Base-by-base conservation (phyloP, 1,140 invertebrate species). In the Cyclargus thomasi region DNA sequence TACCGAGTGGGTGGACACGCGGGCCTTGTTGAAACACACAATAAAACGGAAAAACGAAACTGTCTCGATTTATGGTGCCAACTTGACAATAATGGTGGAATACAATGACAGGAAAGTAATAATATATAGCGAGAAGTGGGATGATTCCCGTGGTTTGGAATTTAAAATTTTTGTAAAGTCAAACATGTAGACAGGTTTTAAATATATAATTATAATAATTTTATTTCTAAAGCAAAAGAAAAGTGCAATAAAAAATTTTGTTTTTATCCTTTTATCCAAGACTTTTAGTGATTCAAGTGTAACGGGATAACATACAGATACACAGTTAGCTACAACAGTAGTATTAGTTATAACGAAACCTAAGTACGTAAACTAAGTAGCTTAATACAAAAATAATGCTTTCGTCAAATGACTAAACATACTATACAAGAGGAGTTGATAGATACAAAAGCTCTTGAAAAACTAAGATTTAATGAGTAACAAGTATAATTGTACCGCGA, bases 1-100 rank as follows among this genome's bases (percentile, higher is more conserved):
- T 74, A 80, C 72, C 65, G 73, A 75, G 84, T 85, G 78, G 83
- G 84, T 75, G 82, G 77, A 69, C 68, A 70, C 65, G 72, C 67
- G 72, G 70, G 67, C 68, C 55, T 72, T 76, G 80, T 82, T 78
- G 77, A 80, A 85, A 83, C 70, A 77, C 73, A 74, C 67, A 63
- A 74, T 70, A 73, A 63, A 66, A 39, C 36, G 29, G 63, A 68
- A 67, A 59, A 68, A 65, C 63, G 29, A 11, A 64, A 64, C 63
- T 64, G 17, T 53, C 47, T 17, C 53, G 20, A 47, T 47, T 47
- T 47, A 47, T 47, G 39, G 39, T 47, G 39, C 39, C 14, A 47
- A 47, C 39, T 47, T 47, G 39, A 47, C 39, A 47, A 47, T 47
- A 47, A 47, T 47, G 39, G 39, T 47, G 39, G 39, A 47, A 47